Conservation (phyloP, 2,797 vertebrate genomes). For the Labeo calbasu region DNA sequence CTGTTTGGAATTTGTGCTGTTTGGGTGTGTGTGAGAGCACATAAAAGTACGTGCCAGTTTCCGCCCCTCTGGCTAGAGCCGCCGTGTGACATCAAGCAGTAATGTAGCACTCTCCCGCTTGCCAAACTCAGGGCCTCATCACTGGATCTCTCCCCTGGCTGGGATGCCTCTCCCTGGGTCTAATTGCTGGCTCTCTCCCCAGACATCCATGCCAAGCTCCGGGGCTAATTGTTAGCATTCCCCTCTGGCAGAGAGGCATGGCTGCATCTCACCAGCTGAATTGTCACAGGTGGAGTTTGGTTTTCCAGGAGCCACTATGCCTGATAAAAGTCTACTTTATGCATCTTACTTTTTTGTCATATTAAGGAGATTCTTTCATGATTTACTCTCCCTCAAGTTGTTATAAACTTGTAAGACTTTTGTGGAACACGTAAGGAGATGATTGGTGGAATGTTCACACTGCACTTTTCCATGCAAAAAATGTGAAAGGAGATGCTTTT, state of each 20-base stretch:
- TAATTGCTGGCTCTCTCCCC: slow-evolving; percentile 51
- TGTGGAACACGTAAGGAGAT: background rate
- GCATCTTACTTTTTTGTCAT: background rate
- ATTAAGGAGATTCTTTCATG: background rate
- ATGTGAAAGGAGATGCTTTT: background rate
- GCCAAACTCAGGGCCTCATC: slow-evolving; percentile 42
- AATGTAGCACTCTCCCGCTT: slow-evolving; percentile 24
- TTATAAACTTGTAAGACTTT: background rate
- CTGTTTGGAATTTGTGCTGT: slow-evolving; percentile 31
- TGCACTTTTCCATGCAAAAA: background rate
- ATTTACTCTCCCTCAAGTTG: background rate
- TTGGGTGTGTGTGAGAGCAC: slow-evolving; percentile 29
- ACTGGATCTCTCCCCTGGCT: slow-evolving; percentile 48
- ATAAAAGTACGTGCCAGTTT: slow-evolving; percentile 17
- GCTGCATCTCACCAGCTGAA: slow-evolving; percentile 34
- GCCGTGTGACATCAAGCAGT: slow-evolving; percentile 47
- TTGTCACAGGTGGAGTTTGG: slow-evolving; percentile 39
- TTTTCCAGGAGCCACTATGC: slow-evolving; percentile 16
- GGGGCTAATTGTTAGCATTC: slow-evolving; percentile 53
- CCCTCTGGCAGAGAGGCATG: slow-evolving; percentile 35
- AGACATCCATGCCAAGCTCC: slow-evolving; percentile 39
- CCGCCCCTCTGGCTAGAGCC: slow-evolving; percentile 23
- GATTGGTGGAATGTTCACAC: background rate
- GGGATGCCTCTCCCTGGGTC: slow-evolving; percentile 44
- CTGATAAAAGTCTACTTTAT: background rate